phyloP scores from a whole-genome alignment of 2,113 vertebrate genomes.

The Gasterosteus nipponicus region DNA sequence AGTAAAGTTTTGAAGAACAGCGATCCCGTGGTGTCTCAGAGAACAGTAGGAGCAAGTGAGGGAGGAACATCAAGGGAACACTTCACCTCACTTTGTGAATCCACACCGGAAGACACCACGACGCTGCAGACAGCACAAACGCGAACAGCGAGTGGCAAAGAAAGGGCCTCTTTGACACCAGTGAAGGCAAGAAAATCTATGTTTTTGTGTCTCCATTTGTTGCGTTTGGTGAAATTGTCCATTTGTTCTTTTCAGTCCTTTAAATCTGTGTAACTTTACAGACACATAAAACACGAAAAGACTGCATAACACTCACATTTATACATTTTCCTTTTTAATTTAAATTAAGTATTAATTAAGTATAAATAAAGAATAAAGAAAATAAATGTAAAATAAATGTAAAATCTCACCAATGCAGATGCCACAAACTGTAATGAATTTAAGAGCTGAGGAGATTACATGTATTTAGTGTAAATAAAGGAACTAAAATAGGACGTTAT shows the following conservation, averaged over 20 bases:
- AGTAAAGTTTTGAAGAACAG: too few species aligned
- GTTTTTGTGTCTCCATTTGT: background rate
- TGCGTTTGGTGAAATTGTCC: background rate
- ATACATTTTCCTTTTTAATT: too few species aligned
- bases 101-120: too few species aligned
- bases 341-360: too few species aligned
- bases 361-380: background rate
- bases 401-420: background rate
- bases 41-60: too few species aligned
- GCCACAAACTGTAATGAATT: background rate
- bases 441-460: background rate
- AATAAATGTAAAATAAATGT: background rate
- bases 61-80: too few species aligned
- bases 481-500: background rate
- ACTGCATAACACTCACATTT: background rate
- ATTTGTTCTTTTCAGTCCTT: background rate
- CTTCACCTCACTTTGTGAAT: too few species aligned
- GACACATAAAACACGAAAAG: background rate
- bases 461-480: background rate
- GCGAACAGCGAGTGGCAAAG: background rate
- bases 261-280: background rate
- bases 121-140: too few species aligned
- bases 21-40: too few species aligned
- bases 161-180: conserved; percentile 6
- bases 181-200: background rate